Percentiles rank a stretch among this genome's conserved stretches.
These are phyloP conservation scores for Hypotaenidia okinawae DNA, from an alignment of 2,797 vertebrate genomes.

Conservation along the genomic window DNA sequence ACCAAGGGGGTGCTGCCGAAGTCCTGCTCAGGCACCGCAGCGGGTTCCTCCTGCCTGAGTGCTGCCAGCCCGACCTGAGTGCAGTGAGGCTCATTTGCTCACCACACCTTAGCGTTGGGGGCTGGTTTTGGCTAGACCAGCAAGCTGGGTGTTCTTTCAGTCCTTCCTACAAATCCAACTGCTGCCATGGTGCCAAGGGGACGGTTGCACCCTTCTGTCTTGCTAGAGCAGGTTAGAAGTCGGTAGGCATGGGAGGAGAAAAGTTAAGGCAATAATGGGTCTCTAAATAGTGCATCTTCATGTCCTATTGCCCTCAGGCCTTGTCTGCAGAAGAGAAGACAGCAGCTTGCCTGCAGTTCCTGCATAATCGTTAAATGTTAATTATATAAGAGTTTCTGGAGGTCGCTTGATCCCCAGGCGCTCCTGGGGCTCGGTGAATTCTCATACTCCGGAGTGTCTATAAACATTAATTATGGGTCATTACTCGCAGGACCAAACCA, in stretches of 20 bases:
- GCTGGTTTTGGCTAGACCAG: background rate
- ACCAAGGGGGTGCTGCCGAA: background rate
- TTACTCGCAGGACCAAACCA: background rate
- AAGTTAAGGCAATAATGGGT: background rate
- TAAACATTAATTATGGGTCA: conserved; percentile 41
- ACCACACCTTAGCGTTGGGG: accelerated
- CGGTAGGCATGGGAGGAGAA: background rate
- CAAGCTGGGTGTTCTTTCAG: background rate
- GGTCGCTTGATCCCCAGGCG: background rate
- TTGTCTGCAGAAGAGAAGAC: conserved; percentile 11
- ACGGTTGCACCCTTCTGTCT: background rate
- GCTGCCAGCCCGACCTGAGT: background rate
- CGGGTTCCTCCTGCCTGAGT: background rate
- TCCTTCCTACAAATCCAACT: background rate
- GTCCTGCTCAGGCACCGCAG: background rate
- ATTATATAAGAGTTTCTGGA: conserved; percentile 21
- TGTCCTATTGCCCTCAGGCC: background rate
- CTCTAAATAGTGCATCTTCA: background rate
- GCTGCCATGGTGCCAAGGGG: background rate
- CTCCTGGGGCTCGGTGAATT: background rate
- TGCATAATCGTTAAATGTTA: conserved; percentile 26
- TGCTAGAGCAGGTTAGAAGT: background rate
- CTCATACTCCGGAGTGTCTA: background rate
- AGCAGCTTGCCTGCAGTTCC: conserved; percentile 26
- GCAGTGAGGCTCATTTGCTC: accelerated